Evolutionary conservation across 35 echinoderm and acorn worm species (phyloP).

Genomic region (Lytechinus pictus): DNA sequence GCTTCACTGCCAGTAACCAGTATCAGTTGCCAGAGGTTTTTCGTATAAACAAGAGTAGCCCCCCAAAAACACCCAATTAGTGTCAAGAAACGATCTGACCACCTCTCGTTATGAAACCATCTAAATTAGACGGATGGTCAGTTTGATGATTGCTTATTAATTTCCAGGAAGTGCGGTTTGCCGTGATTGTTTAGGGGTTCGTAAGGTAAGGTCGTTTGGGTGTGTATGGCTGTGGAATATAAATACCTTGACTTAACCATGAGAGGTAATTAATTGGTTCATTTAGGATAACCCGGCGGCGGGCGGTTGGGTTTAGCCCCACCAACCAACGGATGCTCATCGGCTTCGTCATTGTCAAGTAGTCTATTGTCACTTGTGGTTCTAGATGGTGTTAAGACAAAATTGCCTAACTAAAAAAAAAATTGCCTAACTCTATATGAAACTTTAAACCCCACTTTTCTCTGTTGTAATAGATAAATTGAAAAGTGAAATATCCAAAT

Average conservation of each 20-base stretch:
- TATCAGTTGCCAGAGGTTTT: neutral
- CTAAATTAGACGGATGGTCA: neutral
- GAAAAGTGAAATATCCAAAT: too few relatives aligned
- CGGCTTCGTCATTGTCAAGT: neutral
- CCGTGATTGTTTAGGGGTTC: neutral
- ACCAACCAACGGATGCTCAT: neutral
- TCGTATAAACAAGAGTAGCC: neutral
- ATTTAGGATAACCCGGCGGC: neutral
- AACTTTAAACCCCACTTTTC: too few relatives aligned
- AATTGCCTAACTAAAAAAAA: neutral
- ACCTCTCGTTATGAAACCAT: neutral
- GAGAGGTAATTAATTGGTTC: neutral
- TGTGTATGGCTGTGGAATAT: neutral
- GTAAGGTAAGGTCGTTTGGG: neutral
- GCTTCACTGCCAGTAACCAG: neutral
- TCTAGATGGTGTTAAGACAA: neutral
- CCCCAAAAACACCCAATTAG: neutral
- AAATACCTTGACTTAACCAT: neutral
- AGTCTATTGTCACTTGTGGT: neutral
- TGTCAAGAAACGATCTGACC: neutral
- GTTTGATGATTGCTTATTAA: neutral
- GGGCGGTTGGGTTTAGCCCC: neutral
- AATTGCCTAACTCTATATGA: neutral
- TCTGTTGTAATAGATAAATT: too few relatives aligned
- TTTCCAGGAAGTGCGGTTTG: neutral